Evolutionary conservation across 2,888 invertebrate species (phyloP), one percentile per base, ranked within the genome.

Genomic region (Isotomurus palustris): DNA sequence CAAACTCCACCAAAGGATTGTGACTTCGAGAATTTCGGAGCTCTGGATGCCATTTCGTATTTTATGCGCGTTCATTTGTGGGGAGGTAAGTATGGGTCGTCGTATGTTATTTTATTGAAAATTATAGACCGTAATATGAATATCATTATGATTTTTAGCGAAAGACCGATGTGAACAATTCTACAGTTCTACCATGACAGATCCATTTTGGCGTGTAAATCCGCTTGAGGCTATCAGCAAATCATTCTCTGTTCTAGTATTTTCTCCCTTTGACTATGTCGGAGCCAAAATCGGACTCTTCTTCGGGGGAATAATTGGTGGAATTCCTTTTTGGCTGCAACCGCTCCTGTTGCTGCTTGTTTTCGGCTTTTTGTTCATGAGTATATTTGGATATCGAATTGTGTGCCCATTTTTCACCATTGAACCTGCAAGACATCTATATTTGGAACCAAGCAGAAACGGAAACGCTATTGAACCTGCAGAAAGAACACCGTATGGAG

Each of bases 131-230:
- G 27, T 19, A n/a, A 27, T 35, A 17, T 17, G 21, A 49, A 49
- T 24, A 27, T 49, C 10, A 47, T 21, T 32, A 27, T 24, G 22
- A 40, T n/a, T 49, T 35, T 29, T 49, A 68, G 68, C 51, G 28
- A 56, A 62, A 51, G 70, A 70, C 38, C 58, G 53, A 22, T 70
- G 70, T 50, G 51, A 50, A 10, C 55, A 60, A 24, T 67, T 68
- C 40, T 60, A 67, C 48, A 44, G 49, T 17, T 60, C 55, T n/a
- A 58, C 50, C 8, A 61, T 60, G 59, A 62, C 60, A 10, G 70
- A 70, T 47, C 68, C 70, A n/a, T 53, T 70, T 47, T 68, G 62
- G 61, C 44, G 53, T 19, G 57, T 64, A 6, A 64, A 60, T 54
- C 70, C 70, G 2, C 38, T 66, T n/a, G 58, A 61, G 52, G 68